Evolutionary conservation across 1,140 invertebrate genomes (phyloP), one percentile per base, ranked within the genome.

Genomic region (Trypoxylus dichotomus): DNA sequence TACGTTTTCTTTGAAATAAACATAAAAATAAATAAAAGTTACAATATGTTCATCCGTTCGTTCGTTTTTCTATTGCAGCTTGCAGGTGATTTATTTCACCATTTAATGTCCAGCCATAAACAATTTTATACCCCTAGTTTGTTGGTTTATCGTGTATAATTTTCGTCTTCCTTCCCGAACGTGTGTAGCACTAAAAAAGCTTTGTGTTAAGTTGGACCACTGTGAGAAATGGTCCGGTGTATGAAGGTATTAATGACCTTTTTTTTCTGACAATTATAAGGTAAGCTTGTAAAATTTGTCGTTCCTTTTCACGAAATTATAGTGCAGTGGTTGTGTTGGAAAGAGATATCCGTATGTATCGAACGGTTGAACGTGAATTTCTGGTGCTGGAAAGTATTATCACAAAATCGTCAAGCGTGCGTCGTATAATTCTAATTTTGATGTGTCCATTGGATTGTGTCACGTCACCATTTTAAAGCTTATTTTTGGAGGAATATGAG

Each of bases 101-200:
- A 8, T 58, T 58, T 58, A 58, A 58, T 58, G 47, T 58, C 21
- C 21, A 21, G 15, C 47, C 47, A 58, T 58, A 58, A 58, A 58
- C 47, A 58, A 8, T 58, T 58, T 58, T 58, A 58, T 58, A 8
- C 21, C 21, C 7, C 13, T 13, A 5, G 47, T 58, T 58, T 58
- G 47, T 58, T 58, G 47, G 47, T 58, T 58, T 58, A 58, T 58
- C 47, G 47, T 58, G 47, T 58, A 13, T 58, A 58, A 58, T 58
- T 58, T 58, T 58, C 47, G 32, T 13, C 47, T 58, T 58, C 21
- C 47, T n/a, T 58, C 21, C 21, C 3, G 21, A n/a, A 58, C 47
- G 47, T 21, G 21, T 21, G 47, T 58, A 58, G 21, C 15, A 58
- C 47, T 21, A 19, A 58, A 58, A 58, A 58, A 5, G 15, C 47